phyloP scores from a whole-genome alignment of 1,140 invertebrate species.

The Adoxophyes honmai region DNA sequence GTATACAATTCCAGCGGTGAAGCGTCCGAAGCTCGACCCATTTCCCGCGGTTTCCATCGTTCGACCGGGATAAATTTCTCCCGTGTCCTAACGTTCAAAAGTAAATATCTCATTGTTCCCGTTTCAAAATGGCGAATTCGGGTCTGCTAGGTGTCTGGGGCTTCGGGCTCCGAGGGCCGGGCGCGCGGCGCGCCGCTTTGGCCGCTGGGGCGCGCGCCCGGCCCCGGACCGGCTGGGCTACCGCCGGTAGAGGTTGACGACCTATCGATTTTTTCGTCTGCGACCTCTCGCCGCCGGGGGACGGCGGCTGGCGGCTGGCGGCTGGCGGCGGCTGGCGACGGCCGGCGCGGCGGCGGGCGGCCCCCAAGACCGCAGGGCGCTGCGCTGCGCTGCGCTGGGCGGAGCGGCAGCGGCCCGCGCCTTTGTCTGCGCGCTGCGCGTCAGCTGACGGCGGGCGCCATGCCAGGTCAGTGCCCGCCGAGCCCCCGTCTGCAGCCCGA shows the following conservation, averaged over 20 bases:
- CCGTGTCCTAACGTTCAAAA: constrained; percentile 55
- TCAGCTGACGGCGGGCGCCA: constrained; percentile 46
- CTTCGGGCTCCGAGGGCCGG: constrained; percentile 45
- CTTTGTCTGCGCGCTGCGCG: constrained; percentile 31
- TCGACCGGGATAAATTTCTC: constrained; percentile 23
- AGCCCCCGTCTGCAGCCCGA: constrained; percentile 59
- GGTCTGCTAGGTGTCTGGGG: constrained; percentile 52
- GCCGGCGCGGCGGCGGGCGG: constrained; percentile 25
- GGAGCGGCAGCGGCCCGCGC: constrained; percentile 10
- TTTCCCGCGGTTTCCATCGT: constrained; percentile 47
- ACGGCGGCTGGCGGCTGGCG: constrained; percentile 47
- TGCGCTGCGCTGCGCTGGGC: constrained; percentile 17
- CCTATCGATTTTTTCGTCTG: constrained; percentile 76
- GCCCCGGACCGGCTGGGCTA: constrained; percentile 55
- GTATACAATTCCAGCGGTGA: constrained; percentile 70
- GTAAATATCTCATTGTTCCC: constrained; percentile 77
- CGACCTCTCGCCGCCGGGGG: constrained; percentile 73
- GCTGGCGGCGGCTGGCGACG: constrained; percentile 27
- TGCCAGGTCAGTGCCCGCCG: constrained; percentile 59
- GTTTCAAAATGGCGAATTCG: constrained; percentile 77
- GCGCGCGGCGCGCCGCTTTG: constrained; percentile 40
- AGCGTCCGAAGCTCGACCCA: constrained; percentile 34
- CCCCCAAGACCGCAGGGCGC: constrained; percentile 24
- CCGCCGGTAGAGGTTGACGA: constrained; percentile 62
- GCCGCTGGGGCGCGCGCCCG: constrained; percentile 39